Evolutionary conservation across 2,113 vertebrate genomes (phyloP).

Genomic region (Coptodon rendalli): DNA sequence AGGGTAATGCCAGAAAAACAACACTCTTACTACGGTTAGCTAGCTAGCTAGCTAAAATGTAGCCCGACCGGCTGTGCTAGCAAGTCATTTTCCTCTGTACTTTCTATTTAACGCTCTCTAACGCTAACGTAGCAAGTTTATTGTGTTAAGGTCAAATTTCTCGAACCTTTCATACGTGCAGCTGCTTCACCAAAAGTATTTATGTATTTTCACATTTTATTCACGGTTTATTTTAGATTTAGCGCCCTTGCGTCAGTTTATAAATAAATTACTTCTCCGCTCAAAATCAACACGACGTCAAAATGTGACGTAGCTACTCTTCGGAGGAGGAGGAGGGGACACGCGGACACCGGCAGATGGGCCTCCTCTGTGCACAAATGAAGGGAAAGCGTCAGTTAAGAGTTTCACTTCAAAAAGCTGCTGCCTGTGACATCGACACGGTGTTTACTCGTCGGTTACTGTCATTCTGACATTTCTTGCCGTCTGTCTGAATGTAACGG

Average conservation of each 20-base stretch:
- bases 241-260: slow-evolving; percentile 70
- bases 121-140: slow-evolving; percentile 28
- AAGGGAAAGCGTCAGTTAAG: background rate
- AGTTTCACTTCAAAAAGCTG: background rate
- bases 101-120: slow-evolving; percentile 6
- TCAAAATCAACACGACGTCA: slow-evolving; percentile 57
- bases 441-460: background rate
- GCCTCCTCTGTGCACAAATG: background rate
- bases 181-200: slow-evolving; percentile 43
- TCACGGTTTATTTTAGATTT: slow-evolving; percentile 72
- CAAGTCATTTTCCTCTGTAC: slow-evolving; percentile 1
- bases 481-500: background rate
- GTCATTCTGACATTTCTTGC: background rate
- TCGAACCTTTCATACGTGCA: slow-evolving; percentile 61
- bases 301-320: slow-evolving; percentile 29
- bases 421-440: background rate
- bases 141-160: slow-evolving; percentile 30
- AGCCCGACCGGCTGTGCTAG: slow-evolving; percentile 36
- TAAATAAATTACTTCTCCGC: slow-evolving; percentile 69
- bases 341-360: background rate
- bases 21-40: slow-evolving; percentile 16
- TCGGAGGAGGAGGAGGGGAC: background rate
- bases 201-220: slow-evolving; percentile 69
- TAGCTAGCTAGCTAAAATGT: slow-evolving; percentile 29
- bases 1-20: background rate